Evolutionary conservation across 2,797 vertebrate species (phyloP), one percentile per base, ranked within the genome.

Genomic region (Notamacropus eugenii): DNA sequence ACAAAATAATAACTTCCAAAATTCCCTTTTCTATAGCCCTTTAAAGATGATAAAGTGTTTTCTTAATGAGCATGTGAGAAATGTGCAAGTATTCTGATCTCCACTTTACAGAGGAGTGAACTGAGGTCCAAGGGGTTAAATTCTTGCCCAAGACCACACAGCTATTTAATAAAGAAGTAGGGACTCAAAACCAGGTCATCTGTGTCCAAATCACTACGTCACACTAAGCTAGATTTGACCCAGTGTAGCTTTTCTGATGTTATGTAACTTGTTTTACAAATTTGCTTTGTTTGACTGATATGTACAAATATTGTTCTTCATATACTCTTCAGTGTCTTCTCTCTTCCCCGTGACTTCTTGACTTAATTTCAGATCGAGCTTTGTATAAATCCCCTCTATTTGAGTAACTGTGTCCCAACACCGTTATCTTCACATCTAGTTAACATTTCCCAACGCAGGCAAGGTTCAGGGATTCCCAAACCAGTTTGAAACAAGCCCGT

Each of bases 361-460:
- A 55, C 40, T 19, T 19, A 10, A 19, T 40, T 12, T 27, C 50
- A 11, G 27, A 27, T 55, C n/a, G 13, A 12, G 34, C 46, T 2
- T 28, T 24, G 1, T 14, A 58, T n/a, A 0, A 0, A 6, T 2
- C 10, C 31, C 31, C 55, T 31, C 54, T 34, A 6, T 28, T 2
- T 54, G 8, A 0, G 46, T 16, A 0, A 24, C 57, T 40, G 5
- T 54, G 54, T n/a, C 1, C 90, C 58, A 46, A 50, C 29, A 58
- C 52, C 3, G 0, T 46, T 27, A 91, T 14, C 56, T 34, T 46
- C 27, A 10, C 0, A 0, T 52, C 46, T 29, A 52, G 0, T 11
- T 46, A 54, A 67, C 82, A 82, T 87, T 87, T 87, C 74, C 74
- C 74, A 87, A 87, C 9, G 12, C 3, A 87, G 40, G 3, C 40